Conservation (phyloP, 2,888 invertebrate species). For the Saturnia pavonia region DNA sequence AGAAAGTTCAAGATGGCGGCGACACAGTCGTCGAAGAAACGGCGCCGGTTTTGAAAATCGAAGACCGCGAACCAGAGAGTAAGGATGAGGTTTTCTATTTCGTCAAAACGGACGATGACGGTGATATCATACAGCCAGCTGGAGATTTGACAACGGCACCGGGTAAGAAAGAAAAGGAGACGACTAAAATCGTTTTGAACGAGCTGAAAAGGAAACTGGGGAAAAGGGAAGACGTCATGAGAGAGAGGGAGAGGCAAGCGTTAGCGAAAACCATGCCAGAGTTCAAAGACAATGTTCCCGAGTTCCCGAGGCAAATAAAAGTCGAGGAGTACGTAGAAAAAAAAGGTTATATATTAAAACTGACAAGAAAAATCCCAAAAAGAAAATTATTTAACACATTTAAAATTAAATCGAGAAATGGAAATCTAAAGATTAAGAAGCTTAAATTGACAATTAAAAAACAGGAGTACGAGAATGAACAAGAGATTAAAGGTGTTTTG, state of each 20-base stretch:
- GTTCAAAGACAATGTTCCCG: conserved; percentile 58
- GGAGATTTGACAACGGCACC: conserved; percentile 64
- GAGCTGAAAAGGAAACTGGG: conserved; percentile 72
- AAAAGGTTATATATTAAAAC: conserved; percentile 62
- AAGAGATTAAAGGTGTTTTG: conserved; percentile 42
- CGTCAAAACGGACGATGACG: conserved; percentile 68
- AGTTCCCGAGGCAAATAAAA: conserved; percentile 72
- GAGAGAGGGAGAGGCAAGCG: conserved; percentile 74
- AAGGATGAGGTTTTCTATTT: conserved; percentile 77
- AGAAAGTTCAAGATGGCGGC: conserved; percentile 31
- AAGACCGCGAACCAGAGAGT: conserved; percentile 59
- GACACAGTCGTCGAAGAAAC: conserved; percentile 45
- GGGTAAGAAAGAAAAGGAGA: conserved; percentile 64
- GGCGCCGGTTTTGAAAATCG: conserved; percentile 54
- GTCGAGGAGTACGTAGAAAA: conserved; percentile 52
- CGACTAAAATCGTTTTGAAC: conserved; percentile 63
- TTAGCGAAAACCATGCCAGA: conserved; percentile 75
- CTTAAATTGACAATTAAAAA: conserved; percentile 42
- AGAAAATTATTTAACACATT: conserved; percentile 39
- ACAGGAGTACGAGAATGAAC: conserved; percentile 41
- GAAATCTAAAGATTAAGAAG: conserved; percentile 35
- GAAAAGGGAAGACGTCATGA: conserved; percentile 73
- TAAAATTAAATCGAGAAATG: conserved; percentile 37
- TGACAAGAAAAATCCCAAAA: conserved; percentile 36
- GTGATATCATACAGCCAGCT: conserved; percentile 35